Base-by-base conservation (phyloP, 2,113 vertebrate species). In the Podiceps cristatus region DNA sequence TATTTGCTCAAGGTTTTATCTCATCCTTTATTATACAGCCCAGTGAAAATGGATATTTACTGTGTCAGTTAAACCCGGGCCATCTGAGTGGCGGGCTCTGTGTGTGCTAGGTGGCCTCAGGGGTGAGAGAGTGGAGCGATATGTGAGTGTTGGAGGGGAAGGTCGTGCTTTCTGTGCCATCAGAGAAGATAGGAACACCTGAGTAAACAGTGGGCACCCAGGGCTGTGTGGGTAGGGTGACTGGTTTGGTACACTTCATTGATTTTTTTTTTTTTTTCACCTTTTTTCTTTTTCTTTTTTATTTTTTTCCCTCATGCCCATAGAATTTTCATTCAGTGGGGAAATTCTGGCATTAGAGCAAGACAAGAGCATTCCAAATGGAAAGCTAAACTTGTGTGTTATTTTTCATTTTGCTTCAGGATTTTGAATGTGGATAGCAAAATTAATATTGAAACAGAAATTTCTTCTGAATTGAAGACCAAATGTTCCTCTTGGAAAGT, bases 1-100 rank as follows among this genome's bases (percentile, higher is more conserved):
- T 97, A 66, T 97, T 96, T 97, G 97, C 95, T 97, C 77, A 88
- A 31, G 90, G 86, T 92, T 97, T 98, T 97, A 97, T 98, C 97
- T 98, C 90, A 88, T 92, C 89, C 93, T 88, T 80, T 84, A 55
- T 92, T 78, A 50, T 80, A 79, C 76, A 89, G 73, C 55, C n/a
- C 47, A 23, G 66, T 87, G 76, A 90, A 94, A 96, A 93, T 49
- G 93, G 72, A 4, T 69, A 76, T 96, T 97, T 96, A 87, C 88
- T 0, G 0, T 88, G 91, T 67, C 86, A 56, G 85, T 89, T 68
- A 44, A 35, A 45, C 1, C 1, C 1, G 80, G 91, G 58, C 92
- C 2, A 4, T 64, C 71, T 37, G 35, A 72, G 73, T 7, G 25
- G 66, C 73, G 13, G 77, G 47, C 56, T 81, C 14, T 0, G 3